A percentile compares a stretch with the other conserved stretches of the same genome.
These are phyloP conservation scores for Formicarius rufipectus DNA, from an alignment of 2,113 vertebrate genomes.

Conservation along the genomic window DNA sequence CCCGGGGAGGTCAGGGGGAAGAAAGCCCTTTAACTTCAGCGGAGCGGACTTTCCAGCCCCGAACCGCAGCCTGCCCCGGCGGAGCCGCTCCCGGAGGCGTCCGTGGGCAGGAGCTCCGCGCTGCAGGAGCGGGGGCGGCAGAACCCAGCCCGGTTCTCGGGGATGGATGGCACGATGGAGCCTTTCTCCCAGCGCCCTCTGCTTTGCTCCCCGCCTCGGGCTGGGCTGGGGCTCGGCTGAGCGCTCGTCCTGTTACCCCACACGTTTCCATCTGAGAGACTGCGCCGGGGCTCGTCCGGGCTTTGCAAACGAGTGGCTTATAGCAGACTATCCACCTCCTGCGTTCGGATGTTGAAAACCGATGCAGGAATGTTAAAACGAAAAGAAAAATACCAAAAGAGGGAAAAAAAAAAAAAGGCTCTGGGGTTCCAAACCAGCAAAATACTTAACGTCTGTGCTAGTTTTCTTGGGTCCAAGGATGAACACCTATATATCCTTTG, in stretches of 20 bases:
- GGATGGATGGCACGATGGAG: not conserved
- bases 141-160: not conserved
- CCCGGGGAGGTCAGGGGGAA: not conserved
- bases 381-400: not conserved
- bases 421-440: not conserved
- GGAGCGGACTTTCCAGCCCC: not conserved
- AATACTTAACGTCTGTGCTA: not conserved
- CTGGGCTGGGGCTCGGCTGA: not conserved
- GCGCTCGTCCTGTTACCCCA: accelerated
- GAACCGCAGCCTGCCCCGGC: accelerated
- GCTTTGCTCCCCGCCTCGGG: not conserved
- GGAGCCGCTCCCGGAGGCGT: not conserved
- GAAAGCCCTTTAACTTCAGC: not conserved
- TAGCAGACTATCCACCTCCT: not conserved
- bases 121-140: not conserved
- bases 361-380: not conserved
- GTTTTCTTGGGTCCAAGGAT: not conserved
- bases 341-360: not conserved
- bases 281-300: not conserved
- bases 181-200: not conserved
- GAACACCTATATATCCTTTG: not conserved
- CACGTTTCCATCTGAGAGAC: not conserved
- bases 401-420: not conserved
- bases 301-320: not conserved
- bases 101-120: accelerated